A percentile compares a stretch with the other conserved stretches of the same genome.
Evolutionary conservation across 92 coral and sea anemone genomes (phyloP).

Genomic region (Paramuricea clavata): DNA sequence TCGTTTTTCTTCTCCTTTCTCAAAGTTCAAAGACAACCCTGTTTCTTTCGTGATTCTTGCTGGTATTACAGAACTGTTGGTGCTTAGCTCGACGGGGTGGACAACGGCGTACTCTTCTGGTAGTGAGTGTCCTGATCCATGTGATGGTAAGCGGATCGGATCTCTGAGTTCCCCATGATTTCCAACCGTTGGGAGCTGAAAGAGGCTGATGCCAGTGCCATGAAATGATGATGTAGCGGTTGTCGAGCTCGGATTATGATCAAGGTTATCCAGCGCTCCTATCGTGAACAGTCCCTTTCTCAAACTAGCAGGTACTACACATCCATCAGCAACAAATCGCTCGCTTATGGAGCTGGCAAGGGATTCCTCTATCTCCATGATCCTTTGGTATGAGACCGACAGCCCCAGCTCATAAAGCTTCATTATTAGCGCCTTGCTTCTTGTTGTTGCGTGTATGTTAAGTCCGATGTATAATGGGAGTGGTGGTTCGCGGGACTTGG

Average conservation of each 20-base stretch:
- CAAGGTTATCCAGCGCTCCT: slow-evolving; percentile 71
- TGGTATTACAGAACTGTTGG: slow-evolving; percentile 62
- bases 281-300: slow-evolving; percentile 61
- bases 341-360: slow-evolving; percentile 76
- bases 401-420: slow-evolving; percentile 77
- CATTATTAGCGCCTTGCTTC: slow-evolving; percentile 74
- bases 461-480: slow-evolving; percentile 74
- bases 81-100: slow-evolving; percentile 73
- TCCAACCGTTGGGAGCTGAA: slow-evolving; percentile 53
- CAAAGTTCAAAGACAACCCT: slow-evolving; percentile 41
- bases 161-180: slow-evolving; percentile 51
- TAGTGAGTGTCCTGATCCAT: slow-evolving; percentile 70
- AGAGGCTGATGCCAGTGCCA: slow-evolving; percentile 77
- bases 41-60: slow-evolving; percentile 50
- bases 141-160: slow-evolving; percentile 49
- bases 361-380: slow-evolving; percentile 77
- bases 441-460: slow-evolving; percentile 70
- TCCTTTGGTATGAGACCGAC: slow-evolving; percentile 78
- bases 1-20: slow-evolving; percentile 56
- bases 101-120: slow-evolving; percentile 73
- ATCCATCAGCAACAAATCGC: slow-evolving; percentile 63
- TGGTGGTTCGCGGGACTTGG: slow-evolving; percentile 76
- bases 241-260: slow-evolving; percentile 72
- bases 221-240: slow-evolving; percentile 73
- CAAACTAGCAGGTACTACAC: slow-evolving; percentile 62